Conservation (phyloP, 2,888 invertebrate genomes). For the Prosapia bicincta region DNA sequence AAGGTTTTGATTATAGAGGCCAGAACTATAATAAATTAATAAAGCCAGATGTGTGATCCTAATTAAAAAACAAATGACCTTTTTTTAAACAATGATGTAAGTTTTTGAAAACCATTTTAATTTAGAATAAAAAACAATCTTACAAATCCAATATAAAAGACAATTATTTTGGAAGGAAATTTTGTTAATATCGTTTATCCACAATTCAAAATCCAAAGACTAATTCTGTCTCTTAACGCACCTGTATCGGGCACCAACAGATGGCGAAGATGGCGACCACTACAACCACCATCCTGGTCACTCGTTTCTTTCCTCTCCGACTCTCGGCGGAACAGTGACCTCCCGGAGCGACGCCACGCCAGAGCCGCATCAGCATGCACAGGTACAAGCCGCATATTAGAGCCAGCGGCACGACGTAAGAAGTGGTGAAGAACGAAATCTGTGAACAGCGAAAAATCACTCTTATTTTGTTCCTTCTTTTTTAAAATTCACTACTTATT, state of each 20-base stretch:
- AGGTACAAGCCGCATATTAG: slow-evolving; percentile 85
- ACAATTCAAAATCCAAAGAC: neutral
- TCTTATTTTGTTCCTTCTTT: no score
- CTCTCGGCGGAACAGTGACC: slow-evolving; percentile 77
- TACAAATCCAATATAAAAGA: neutral
- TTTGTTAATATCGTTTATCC: neutral
- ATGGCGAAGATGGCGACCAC: slow-evolving; percentile 90
- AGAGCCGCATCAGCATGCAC: slow-evolving; percentile 82
- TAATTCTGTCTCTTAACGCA: slow-evolving; percentile 45
- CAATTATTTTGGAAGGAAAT: neutral
- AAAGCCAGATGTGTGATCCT: no score
- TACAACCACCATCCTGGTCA: slow-evolving; percentile 88
- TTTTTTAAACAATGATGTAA: no score
- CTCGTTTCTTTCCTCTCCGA: slow-evolving; percentile 79
- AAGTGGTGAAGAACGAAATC: slow-evolving; percentile 81
- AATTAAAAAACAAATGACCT: no score
- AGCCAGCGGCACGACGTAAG: slow-evolving; percentile 83
- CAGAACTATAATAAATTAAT: no score
- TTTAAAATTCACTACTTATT: no score
- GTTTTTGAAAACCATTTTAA: neutral
- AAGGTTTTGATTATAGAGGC: no score
- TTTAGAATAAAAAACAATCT: neutral
- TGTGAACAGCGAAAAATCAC: no score
- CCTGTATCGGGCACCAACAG: slow-evolving; percentile 94
- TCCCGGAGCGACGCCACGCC: slow-evolving; percentile 77